Percentiles rank a stretch among this genome's conserved stretches.
Evolutionary conservation across 2,113 vertebrate species (phyloP).

Genomic region (Balaeniceps rex): DNA sequence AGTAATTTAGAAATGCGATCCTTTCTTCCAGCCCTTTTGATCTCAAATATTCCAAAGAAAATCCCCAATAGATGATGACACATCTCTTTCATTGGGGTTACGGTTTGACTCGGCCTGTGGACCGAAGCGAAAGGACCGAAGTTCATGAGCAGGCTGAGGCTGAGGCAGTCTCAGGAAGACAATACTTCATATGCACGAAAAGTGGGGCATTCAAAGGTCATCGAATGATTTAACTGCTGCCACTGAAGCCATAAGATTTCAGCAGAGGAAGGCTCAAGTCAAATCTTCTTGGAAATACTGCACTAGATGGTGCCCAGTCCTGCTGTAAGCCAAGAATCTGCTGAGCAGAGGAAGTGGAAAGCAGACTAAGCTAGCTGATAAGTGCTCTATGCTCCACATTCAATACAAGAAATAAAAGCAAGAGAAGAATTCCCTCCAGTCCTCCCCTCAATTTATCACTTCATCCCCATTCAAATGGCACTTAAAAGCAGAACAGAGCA

Average conservation of each 20-base stretch:
- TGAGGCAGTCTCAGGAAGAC: not conserved
- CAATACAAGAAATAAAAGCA: not conserved
- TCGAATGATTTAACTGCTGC: not conserved
- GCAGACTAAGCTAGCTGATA: not conserved
- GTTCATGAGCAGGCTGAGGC: not conserved
- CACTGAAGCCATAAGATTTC: not conserved
- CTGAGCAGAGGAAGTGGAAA: not conserved
- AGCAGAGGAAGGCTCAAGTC: not conserved
- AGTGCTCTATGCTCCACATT: not conserved
- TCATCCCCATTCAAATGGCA: not conserved
- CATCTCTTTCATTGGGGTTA: not conserved
- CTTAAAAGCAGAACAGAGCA: not conserved
- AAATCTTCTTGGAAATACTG: not conserved
- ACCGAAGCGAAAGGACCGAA: fast-evolving
- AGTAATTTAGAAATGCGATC: not conserved
- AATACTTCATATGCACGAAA: not conserved
- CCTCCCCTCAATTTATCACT: not conserved
- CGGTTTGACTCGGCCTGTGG: not conserved
- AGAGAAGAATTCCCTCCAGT: not conserved
- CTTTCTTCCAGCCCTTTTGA: not conserved
- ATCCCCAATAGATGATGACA: not conserved
- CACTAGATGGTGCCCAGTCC: not conserved
- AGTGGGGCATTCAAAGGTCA: not conserved
- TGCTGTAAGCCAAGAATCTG: not conserved
- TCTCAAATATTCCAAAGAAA: not conserved